Conservation (phyloP, 2,888 invertebrate species). For the Bursaphelenchus okinawaensis region DNA sequence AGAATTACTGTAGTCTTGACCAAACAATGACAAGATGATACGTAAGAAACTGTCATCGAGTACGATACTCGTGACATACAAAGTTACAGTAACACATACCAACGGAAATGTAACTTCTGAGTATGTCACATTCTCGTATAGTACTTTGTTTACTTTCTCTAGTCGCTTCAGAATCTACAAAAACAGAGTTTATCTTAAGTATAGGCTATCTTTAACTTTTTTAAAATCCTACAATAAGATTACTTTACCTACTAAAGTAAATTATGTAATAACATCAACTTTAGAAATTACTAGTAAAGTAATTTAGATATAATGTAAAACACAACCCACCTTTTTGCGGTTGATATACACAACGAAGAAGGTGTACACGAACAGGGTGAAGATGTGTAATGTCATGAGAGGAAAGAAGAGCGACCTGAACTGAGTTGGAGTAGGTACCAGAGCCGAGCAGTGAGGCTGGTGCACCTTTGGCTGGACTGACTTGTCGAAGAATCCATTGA, state of each 20-base stretch:
- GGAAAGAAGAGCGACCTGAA: slow-evolving; percentile 21
- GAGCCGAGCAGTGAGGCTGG: slow-evolving; percentile 24
- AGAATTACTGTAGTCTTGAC: background rate
- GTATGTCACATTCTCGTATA: slow-evolving; percentile 22
- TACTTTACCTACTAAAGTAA: no score
- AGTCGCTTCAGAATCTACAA: slow-evolving; percentile 20
- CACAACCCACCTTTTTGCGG: background rate
- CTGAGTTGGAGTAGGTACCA: slow-evolving; percentile 29
- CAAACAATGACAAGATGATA: background rate
- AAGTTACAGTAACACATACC: slow-evolving; percentile 9
- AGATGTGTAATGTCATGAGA: slow-evolving; percentile 25
- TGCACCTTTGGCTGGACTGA: background rate
- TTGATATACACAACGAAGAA: background rate
- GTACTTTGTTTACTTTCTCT: slow-evolving; percentile 10
- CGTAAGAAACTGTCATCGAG: slow-evolving; percentile 19
- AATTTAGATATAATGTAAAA: no score
- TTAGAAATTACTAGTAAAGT: no score
- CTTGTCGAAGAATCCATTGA: background rate
- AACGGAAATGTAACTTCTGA: slow-evolving; percentile 26
- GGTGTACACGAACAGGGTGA: slow-evolving; percentile 30
- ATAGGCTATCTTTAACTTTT: background rate
- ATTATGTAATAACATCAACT: no score
- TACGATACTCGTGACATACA: slow-evolving; percentile 19
- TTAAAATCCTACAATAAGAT: background rate
- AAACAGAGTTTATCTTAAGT: background rate